Evolutionary conservation across 2,888 invertebrate genomes (phyloP).

Genomic region (Drosophila mayaguana): DNA sequence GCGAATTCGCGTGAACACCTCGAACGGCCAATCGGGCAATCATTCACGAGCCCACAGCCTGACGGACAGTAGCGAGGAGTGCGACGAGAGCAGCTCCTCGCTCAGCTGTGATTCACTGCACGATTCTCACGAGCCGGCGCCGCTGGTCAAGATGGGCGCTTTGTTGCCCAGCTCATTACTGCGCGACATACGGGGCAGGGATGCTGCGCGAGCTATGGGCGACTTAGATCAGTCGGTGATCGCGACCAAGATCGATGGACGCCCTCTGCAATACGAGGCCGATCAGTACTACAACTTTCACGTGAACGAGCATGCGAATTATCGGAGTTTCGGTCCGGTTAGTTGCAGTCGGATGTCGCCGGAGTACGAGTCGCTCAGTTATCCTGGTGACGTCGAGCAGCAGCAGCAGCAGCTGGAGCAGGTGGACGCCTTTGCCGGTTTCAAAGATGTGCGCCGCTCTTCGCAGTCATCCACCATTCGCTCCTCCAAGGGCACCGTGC

Average conservation of each 20-base stretch:
- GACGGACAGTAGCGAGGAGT: constrained; percentile 88
- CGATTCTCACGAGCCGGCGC: constrained; percentile 87
- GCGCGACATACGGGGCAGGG: constrained; percentile 90
- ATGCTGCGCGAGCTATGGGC: constrained; percentile 1
- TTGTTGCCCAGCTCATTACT: constrained; percentile 87
- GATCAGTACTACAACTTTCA: constrained; percentile 94
- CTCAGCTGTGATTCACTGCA: constrained; percentile 94
- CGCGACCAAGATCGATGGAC: constrained; percentile 78
- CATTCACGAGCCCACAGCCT: constrained; percentile 86
- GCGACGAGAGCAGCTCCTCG: constrained; percentile 88
- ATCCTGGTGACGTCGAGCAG: constrained; percentile 3
- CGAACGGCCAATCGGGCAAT: constrained; percentile 85
- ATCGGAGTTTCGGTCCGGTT: constrained; percentile 64
- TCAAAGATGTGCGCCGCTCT: constrained; percentile 89
- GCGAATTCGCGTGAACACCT: constrained; percentile 81
- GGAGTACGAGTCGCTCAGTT: constrained; percentile 20
- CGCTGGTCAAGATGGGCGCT: constrained; percentile 57
- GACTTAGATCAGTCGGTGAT: constrained; percentile 36
- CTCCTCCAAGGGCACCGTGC: constrained; percentile 96
- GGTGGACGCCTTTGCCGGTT: constrained; percentile 91
- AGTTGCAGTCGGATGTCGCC: constrained; percentile 21
- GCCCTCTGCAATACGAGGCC: constrained; percentile 87
- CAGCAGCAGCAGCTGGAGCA: constrained; percentile 1
- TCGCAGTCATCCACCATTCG: constrained; percentile 91
- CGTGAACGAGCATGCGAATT: constrained; percentile 88